These are phyloP conservation scores for Norana najaformis DNA, from an alignment of 2,888 invertebrate genomes.

Conservation along the genomic window DNA sequence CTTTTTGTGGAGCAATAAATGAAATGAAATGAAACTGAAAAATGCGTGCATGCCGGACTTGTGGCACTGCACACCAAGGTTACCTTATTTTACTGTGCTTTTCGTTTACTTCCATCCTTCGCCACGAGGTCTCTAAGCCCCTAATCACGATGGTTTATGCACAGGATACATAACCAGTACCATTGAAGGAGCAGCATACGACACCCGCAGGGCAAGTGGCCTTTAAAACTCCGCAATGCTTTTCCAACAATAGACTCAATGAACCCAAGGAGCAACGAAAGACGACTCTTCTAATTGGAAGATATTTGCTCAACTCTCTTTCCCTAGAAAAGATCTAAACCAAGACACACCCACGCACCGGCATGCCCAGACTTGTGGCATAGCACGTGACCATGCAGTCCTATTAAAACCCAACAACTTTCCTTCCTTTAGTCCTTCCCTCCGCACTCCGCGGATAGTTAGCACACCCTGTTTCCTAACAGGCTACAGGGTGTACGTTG, in stretches of 20 bases:
- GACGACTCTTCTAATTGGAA: neutral
- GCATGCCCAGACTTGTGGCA: neutral
- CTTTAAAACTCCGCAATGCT: neutral
- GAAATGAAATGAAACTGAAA: no score
- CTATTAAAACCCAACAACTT: neutral
- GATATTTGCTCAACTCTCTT: neutral
- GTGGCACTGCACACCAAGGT: neutral
- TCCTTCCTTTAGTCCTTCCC: neutral
- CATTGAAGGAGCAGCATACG: neutral
- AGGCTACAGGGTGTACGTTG: neutral
- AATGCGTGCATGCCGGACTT: neutral
- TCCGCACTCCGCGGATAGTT: neutral
- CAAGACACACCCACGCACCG: neutral
- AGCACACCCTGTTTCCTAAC: neutral
- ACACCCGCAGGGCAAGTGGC: neutral
- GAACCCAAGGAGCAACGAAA: neutral
- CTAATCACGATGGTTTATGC: neutral
- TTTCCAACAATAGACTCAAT: neutral
- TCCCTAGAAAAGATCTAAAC: neutral
- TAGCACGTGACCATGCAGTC: neutral
- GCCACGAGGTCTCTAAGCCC: neutral
- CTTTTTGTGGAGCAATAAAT: no score
- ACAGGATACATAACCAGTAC: neutral
- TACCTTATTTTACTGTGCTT: neutral
- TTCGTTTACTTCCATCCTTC: neutral